A percentile compares a stretch with the other conserved stretches of the same genome.
Conservation (phyloP, 2,888 invertebrate genomes). For the Lysandra bellargus region DNA sequence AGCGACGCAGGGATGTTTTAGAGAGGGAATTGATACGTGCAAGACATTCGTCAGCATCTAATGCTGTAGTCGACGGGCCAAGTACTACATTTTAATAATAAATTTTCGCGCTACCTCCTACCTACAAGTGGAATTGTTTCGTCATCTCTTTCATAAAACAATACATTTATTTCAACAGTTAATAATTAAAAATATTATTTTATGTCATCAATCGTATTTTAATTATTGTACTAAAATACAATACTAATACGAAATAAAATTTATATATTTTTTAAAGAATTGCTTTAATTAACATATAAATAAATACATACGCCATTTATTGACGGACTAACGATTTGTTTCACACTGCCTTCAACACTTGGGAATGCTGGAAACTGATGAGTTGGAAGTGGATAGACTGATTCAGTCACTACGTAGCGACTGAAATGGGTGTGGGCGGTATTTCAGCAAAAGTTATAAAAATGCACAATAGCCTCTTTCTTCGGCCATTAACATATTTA, state of each 20-base stretch:
- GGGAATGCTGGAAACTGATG: too few species aligned
- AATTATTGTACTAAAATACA: background rate
- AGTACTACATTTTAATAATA: constrained; percentile 43
- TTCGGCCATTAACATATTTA: too few species aligned
- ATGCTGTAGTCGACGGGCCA: constrained; percentile 45
- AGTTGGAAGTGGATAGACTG: too few species aligned
- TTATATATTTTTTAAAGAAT: background rate
- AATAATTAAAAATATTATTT: background rate
- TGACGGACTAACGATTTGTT: background rate
- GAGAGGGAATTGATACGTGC: constrained; percentile 60
- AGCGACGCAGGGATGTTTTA: constrained; percentile 59
- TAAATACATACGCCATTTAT: background rate
- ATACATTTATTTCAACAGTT: background rate
- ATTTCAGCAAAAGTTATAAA: too few species aligned
- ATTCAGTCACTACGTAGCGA: too few species aligned
- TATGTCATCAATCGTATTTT: background rate
- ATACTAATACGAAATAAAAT: too few species aligned
- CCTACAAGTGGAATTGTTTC: background rate
- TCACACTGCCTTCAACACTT: background rate
- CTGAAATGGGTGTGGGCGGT: too few species aligned
- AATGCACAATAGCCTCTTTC: too few species aligned
- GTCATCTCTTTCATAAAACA: background rate
- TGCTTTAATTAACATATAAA: too few species aligned
- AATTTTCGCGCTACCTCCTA: background rate
- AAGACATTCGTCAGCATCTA: constrained; percentile 45